Base-by-base conservation (phyloP, 2,888 invertebrate genomes). In the Criorhina ranunculi region DNA sequence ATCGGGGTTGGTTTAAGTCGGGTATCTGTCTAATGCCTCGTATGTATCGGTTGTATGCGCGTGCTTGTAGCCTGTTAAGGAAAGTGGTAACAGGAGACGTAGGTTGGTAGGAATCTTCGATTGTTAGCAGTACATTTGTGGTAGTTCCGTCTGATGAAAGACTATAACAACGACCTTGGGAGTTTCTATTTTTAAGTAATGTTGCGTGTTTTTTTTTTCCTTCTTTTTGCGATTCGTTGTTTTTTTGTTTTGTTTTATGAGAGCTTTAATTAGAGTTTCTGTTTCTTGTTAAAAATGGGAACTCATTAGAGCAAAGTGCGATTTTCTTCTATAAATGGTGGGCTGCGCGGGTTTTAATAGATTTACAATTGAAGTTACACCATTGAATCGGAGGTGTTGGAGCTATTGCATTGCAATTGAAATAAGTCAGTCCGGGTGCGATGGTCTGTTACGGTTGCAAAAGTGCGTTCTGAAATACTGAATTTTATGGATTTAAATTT, bases 151-250 rank as follows among this genome's bases (percentile, higher is more conserved):
- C 33, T 53, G 31, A 31, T 60, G 72, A 51, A 51, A 72, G 12
- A 17, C 15, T 17, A 24, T 40, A n/a, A 35, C 35, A 37, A 42
- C 72, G 73, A 73, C 73, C 73, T 73, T 73, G 73, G 37, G 42
- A 15, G 73, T 73, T 19, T 40, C 40, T 60, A 37, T 60, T 59
- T 37, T 37, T 12, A 24, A 9, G 7, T 29, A 29, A 51, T 51
- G 31, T 51, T 51, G 12, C 49, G n/a, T 19, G 19, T 2, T 49
- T 51, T 49, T 24, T 9, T 49, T 24, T 31, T 29, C 17, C 33
- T 15, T 51, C 12, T 17, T 11, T 15, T 53, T 2, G 5, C 31
- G 4, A 12, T 35, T 15, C 5, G 17, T 33, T 55, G 7, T 35
- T 51, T 12, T 29, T 33, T n/a, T 9, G 17, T 33, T 53, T n/a